Evolutionary conservation across 2,113 vertebrate species (phyloP).

Genomic region (Lophotis ruficrista): DNA sequence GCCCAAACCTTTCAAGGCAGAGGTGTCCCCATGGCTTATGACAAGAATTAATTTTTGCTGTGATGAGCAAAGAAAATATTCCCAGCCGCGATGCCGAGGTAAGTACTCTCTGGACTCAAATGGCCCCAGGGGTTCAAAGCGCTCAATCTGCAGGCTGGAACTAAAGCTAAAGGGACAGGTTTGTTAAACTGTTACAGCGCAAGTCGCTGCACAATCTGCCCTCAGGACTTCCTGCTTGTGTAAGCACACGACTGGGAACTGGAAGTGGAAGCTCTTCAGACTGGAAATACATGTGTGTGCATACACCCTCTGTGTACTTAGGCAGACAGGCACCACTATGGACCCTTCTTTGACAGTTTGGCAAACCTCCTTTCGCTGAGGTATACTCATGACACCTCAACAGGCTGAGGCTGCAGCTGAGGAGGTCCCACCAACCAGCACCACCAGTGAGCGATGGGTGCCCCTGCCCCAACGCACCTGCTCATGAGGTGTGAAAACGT

Average conservation of each 20-base stretch:
- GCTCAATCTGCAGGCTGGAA: neutral
- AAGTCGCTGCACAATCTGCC: neutral
- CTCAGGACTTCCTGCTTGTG: neutral
- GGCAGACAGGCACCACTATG: fast-evolving
- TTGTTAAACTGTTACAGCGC: neutral
- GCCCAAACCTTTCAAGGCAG: neutral
- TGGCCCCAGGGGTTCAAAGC: neutral
- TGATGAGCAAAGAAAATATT: neutral
- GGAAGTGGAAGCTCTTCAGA: neutral
- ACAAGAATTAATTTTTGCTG: neutral
- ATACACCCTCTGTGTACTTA: neutral
- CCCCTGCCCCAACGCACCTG: neutral
- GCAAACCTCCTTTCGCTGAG: neutral
- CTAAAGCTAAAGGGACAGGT: neutral
- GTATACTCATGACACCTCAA: neutral
- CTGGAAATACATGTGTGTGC: neutral
- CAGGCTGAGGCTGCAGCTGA: neutral
- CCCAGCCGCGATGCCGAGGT: fast-evolving
- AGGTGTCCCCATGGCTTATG: fast-evolving
- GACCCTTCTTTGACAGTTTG: neutral
- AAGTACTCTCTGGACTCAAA: neutral
- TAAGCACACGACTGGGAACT: neutral
- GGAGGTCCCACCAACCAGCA: neutral
- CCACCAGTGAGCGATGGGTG: neutral
- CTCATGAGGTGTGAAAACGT: fast-evolving